These are phyloP conservation scores for Tinea trinotella DNA, from an alignment of 2,888 invertebrate genomes.

Conservation along the genomic window DNA sequence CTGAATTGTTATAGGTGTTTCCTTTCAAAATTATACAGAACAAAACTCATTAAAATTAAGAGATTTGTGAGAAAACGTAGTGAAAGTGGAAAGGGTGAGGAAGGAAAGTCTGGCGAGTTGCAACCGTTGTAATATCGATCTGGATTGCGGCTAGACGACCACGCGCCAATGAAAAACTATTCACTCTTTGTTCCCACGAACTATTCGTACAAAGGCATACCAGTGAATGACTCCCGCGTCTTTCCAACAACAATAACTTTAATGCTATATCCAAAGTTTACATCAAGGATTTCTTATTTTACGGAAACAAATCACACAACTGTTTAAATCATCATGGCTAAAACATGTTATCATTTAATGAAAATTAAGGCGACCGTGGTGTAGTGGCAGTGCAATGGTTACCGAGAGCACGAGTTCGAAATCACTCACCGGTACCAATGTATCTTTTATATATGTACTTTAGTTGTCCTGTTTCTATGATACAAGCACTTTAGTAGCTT, in stretches of 20 bases:
- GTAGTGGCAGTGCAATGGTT: too few species aligned
- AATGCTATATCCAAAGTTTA: not conserved
- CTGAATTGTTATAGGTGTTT: not conserved
- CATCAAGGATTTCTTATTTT: too few species aligned
- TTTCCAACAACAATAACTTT: not conserved
- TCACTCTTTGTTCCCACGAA: constrained; percentile 20
- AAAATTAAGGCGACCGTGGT: too few species aligned
- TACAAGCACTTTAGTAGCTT: too few species aligned
- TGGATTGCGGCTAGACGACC: constrained; percentile 44
- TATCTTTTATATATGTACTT: too few species aligned
- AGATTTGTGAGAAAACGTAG: constrained; percentile 1
- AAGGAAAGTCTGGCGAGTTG: constrained; percentile 21
- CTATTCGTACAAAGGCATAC: constrained; percentile 1
- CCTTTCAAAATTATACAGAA: constrained; percentile 11
- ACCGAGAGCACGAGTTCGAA: too few species aligned
- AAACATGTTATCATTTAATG: too few species aligned
- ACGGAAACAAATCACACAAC: too few species aligned
- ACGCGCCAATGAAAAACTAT: constrained; percentile 59
- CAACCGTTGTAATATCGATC: constrained; percentile 48
- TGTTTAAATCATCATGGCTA: too few species aligned
- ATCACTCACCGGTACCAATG: too few species aligned
- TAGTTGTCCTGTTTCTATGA: too few species aligned
- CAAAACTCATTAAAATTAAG: constrained; percentile 13
- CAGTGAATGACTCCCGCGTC: not conserved
- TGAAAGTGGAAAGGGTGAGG: constrained; percentile 7